These are phyloP conservation scores for Rhinopomastus cyanomelas DNA, from an alignment of 2,113 vertebrate genomes.

Conservation along the genomic window DNA sequence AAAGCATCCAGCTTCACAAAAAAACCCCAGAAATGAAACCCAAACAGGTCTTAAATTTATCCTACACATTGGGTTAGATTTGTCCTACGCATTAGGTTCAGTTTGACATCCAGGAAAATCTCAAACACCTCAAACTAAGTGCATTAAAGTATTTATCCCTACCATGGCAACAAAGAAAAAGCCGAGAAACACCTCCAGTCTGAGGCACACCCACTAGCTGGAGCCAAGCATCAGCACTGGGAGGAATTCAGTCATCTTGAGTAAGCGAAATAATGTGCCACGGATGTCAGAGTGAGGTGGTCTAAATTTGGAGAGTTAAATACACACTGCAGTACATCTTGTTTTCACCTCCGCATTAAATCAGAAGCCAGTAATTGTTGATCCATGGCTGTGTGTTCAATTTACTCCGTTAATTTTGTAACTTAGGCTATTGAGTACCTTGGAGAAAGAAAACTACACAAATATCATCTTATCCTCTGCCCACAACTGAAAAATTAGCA, in stretches of 20 bases:
- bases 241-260: background rate
- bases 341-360: background rate
- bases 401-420: background rate
- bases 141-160: constrained; percentile 8
- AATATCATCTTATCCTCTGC: background rate
- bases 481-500: background rate
- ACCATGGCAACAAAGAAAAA: constrained; percentile 25
- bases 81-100: background rate
- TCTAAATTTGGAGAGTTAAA: background rate
- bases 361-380: background rate
- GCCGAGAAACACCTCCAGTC: constrained; percentile 60
- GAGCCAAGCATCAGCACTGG: background rate
- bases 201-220: constrained; percentile 15
- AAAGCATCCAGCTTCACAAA: background rate
- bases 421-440: background rate
- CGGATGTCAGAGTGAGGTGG: background rate
- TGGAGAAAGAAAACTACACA: background rate
- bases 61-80: background rate
- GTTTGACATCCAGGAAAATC: constrained; percentile 12
- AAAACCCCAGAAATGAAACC: background rate
- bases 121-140: background rate
- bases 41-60: background rate
- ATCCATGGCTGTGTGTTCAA: background rate
- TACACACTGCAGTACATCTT: background rate
- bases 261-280: background rate